Base-by-base conservation (phyloP, 1,140 invertebrate species). In the Drosophila nikananu region DNA sequence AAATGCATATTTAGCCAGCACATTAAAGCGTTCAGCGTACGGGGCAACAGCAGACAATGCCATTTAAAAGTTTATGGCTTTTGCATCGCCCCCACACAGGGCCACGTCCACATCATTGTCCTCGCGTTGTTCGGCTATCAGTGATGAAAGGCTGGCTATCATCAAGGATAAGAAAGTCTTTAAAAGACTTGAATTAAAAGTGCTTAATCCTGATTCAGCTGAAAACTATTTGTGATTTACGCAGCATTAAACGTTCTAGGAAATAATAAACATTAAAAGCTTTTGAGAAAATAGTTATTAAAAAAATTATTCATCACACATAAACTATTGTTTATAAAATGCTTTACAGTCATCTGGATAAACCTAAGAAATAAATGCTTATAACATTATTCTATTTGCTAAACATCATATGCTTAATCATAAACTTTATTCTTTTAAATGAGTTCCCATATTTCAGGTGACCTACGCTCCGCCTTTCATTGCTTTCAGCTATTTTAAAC, bases 31-130 rank as follows among this genome's bases (percentile, higher is more conserved):
- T 23, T 71, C 46, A 75, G 63, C 64, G 74, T 66, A 48, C 30
- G 37, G 80, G 32, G 55, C 48, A 77, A 62, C 74, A 70, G 32
- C 83, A 80, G 75, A 86, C 78, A 81, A 39, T 76, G 64, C 64
- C 67, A 82, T 71, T 83, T 68, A 81, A 87, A 81, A 87, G 84
- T 78, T 87, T 80, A 78, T 77, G 72, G 68, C 77, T 74, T 59
- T 68, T 73, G 54, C 79, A 83, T 83, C 65, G 35, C 61, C 71
- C 0, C 46, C 35, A 21, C n/a, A 2, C n/a, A 25, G 39, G 23
- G 32, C 41, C 57, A 67, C 55, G 49, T 51, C 73, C 39, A 55
- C 63, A 52, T 75, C 61, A 61, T 77, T 46, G 19, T 46, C 32
- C 68, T 37, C 19, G 27, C 70, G 12, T 8, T 52, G 37, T 61